phyloP scores from a whole-genome alignment of 64 coral and sea anemone species.

The Stylophora pistillata region DNA sequence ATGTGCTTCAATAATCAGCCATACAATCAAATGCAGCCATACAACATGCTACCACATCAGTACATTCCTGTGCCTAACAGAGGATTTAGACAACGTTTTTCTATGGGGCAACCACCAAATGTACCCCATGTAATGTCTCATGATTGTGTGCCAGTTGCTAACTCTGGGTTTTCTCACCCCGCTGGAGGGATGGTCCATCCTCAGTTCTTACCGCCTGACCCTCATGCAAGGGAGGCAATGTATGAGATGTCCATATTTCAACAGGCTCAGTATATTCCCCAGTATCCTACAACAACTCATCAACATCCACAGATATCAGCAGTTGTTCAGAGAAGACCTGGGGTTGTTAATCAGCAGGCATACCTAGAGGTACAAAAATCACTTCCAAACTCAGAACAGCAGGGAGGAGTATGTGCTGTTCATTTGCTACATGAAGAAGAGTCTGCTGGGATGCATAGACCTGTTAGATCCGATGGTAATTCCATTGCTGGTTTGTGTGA shows the following conservation, averaged over 20 bases:
- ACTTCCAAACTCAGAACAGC: constrained; percentile 11
- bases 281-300: constrained; percentile 2
- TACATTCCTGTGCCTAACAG: constrained; percentile 21
- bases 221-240: background rate
- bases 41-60: constrained; percentile 29
- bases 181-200: background rate
- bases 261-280: constrained; percentile 19
- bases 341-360: constrained; percentile 9
- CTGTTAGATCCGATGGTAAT: background rate
- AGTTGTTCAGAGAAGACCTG: constrained; percentile 17
- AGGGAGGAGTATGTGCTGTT: background rate
- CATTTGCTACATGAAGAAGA: constrained; percentile 16
- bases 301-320: background rate
- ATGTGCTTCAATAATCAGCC: constrained; percentile 41
- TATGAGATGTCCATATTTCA: constrained; percentile 13
- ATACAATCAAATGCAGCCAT: constrained; percentile 41
- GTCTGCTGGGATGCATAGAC: background rate
- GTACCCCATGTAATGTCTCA: constrained; percentile 24
- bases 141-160: constrained; percentile 22
- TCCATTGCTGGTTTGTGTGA: background rate
- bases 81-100: constrained; percentile 14
- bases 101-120: constrained; percentile 35
- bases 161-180: background rate
- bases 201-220: background rate
- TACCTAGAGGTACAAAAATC: constrained; percentile 2